phyloP scores from a whole-genome alignment of 2,888 invertebrate genomes.

The Conistra vaccinii region DNA sequence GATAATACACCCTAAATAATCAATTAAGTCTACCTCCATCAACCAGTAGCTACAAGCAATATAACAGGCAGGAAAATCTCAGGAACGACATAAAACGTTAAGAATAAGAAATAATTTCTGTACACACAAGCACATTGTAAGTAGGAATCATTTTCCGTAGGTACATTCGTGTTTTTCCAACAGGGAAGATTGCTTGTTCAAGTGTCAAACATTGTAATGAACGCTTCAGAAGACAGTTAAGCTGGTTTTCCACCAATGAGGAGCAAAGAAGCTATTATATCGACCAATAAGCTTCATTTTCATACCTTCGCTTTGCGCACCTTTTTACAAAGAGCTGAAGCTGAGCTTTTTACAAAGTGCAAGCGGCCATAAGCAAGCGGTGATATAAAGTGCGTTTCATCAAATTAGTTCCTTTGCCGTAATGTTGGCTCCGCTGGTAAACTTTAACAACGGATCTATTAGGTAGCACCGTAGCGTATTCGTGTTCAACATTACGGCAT shows the following conservation, averaged over 20 bases:
- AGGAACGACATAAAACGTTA: neutral
- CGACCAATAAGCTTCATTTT: too few relatives aligned
- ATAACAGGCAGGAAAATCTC: neutral
- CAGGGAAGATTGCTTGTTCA: constrained; percentile 35
- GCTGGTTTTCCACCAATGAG: neutral
- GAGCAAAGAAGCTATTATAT: neutral
- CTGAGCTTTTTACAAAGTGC: too few relatives aligned
- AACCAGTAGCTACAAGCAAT: neutral
- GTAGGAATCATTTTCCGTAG: constrained; percentile 9
- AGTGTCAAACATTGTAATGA: constrained; percentile 47
- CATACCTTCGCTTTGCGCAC: too few relatives aligned
- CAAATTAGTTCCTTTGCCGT: too few relatives aligned
- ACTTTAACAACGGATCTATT: too few relatives aligned
- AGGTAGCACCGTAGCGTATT: too few relatives aligned
- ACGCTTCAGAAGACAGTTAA: constrained; percentile 13
- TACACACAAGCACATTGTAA: constrained; percentile 17
- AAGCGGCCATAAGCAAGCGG: too few relatives aligned
- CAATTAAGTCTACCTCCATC: neutral
- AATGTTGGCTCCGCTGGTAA: too few relatives aligned
- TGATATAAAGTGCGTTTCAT: too few relatives aligned
- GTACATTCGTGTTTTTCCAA: constrained; percentile 28
- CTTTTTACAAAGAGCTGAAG: too few relatives aligned
- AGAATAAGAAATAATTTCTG: constrained; percentile 21
- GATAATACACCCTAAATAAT: too few relatives aligned
- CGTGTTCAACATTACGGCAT: too few relatives aligned